Conservation (phyloP, 2,113 vertebrate species). For the Tupaia chinensis region DNA sequence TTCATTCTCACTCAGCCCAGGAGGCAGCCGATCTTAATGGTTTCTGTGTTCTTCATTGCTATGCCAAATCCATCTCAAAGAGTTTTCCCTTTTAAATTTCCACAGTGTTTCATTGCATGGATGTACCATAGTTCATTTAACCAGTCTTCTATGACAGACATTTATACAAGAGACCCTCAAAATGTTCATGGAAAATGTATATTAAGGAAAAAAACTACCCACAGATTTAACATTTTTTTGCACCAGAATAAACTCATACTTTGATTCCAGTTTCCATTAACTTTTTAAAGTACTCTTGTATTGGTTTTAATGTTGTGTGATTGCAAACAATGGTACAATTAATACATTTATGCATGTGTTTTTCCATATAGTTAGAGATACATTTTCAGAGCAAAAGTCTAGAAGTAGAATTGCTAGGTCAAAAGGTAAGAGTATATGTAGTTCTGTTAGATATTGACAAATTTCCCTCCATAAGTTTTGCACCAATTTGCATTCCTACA, state of each 20-base stretch:
- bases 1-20: not conserved
- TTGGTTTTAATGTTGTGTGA: not conserved
- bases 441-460: not conserved
- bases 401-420: conserved; percentile 3
- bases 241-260: too few relatives aligned
- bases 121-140: not conserved
- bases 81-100: not conserved
- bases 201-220: too few relatives aligned
- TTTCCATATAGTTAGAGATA: not conserved
- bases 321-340: not conserved
- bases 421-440: not conserved
- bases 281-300: too few relatives aligned
- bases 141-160: not conserved
- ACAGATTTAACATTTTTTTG: too few relatives aligned
- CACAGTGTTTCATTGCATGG: not conserved
- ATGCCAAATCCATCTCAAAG: not conserved
- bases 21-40: not conserved
- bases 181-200: too few relatives aligned
- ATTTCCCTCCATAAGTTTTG: not conserved
- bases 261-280: too few relatives aligned
- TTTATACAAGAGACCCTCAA: not conserved
- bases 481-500: not conserved
- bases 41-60: not conserved
- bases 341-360: not conserved
- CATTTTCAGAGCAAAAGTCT: not conserved